Evolutionary conservation across 2,888 invertebrate genomes (phyloP), one percentile per base, ranked within the genome.

Genomic region (Acronicta psi): DNA sequence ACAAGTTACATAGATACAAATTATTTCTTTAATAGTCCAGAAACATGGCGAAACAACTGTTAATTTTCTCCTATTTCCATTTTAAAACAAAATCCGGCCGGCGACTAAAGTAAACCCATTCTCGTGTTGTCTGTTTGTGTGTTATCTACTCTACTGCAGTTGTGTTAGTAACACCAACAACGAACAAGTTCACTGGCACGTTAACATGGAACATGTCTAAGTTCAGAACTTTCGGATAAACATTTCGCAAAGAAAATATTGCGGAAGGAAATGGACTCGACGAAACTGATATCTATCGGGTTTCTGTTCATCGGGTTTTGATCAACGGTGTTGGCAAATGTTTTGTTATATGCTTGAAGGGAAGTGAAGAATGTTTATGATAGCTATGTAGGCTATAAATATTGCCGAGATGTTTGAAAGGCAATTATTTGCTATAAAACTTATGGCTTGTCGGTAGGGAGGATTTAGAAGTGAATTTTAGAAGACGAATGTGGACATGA

Each of bases 121-220:
- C 60, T 62, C 65, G 76, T 69, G 75, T 73, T 75, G 75, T 73
- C 63, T 75, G 78, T 63, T 76, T 57, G 73, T 73, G 80, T 77
- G 82, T 85, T 90, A 90, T 90, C 89, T 84, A 69, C 74, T 75
- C 67, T 69, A 62, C 60, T 80, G 81, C 80, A 83, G 84, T 86
- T 83, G 82, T 85, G 81, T 77, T 80, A 84, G 81, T 77, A 84
- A 81, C 82, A 72, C 58, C 47, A 80, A 84, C 83, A 84, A 73
- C 73, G 73, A 77, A 87, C 87, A 90, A 90, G 90, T 87, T 91
- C 89, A 87, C 87, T 87, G 87, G 84, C 84, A 84, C 81, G 84
- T 72, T 78, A 83, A 85, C 82, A 82, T 72, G 78, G 77, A 79
- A 73, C 75, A 73, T 73, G 74, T 70, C 75, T 78, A 63, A 69